Conservation (phyloP, 2,113 vertebrate species). For the Lanius collurio region DNA sequence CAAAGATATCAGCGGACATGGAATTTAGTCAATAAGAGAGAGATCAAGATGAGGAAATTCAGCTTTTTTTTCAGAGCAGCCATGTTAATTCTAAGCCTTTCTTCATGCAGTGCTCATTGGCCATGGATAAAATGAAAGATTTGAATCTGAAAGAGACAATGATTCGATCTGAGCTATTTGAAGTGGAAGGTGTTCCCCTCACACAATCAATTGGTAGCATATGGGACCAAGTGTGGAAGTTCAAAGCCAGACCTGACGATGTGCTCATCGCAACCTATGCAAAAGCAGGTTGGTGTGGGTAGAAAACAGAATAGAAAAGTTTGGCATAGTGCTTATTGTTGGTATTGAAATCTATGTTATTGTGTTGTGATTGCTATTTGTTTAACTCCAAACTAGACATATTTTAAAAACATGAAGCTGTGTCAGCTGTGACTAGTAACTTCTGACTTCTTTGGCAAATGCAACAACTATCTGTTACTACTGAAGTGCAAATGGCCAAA, state of each 20-base stretch:
- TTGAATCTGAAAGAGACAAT: neutral
- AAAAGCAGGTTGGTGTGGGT: constrained; percentile 68
- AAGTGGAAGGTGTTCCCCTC: constrained; percentile 51
- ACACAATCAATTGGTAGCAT: neutral
- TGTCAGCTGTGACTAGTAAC: neutral
- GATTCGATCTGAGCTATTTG: neutral
- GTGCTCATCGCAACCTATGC: constrained; percentile 70
- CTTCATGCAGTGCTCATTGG: neutral
- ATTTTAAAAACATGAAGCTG: neutral
- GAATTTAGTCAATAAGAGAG: neutral
- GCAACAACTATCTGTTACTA: neutral
- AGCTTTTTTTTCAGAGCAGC: neutral
- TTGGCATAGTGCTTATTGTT: neutral
- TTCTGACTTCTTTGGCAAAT: neutral
- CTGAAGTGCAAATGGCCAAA: neutral
- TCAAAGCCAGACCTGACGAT: constrained; percentile 73
- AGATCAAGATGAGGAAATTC: neutral
- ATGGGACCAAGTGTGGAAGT: constrained; percentile 62
- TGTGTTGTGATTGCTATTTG: neutral
- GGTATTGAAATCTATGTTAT: neutral
- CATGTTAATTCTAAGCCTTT: neutral
- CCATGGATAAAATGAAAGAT: constrained; percentile 46
- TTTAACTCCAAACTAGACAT: neutral
- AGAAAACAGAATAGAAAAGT: neutral
- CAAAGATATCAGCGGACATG: neutral